Evolutionary conservation across 1,140 invertebrate species (phyloP), one percentile per base, ranked within the genome.

Genomic region (Anoplophora glabripennis): DNA sequence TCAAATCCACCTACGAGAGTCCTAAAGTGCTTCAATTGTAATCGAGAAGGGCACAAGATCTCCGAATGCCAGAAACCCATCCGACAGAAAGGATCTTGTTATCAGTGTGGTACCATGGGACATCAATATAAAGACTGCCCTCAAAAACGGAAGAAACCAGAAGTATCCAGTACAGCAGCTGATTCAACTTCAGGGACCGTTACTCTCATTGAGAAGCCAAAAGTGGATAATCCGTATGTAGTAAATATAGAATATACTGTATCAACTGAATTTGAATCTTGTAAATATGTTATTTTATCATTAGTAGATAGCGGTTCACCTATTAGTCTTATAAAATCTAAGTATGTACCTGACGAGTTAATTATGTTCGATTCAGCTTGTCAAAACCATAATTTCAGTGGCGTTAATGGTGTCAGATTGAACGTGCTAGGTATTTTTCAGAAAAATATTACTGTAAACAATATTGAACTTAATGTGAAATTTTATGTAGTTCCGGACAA

Each of bases 21-120:
- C 36, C 3, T 33, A 7, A 10, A 35, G 36, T 59, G 61, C 33
- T 59, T 14, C 37, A 59, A 59, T 41, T 63, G 61, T 49, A 12
- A 47, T 18, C 10, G 37, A 10, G 12, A 11, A 14, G 61, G 57
- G 7, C 61, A 63, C 40, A 10, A n/a, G 14, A 4, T 51, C 5
- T n/a, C 2, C 12, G 53, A 48, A 5, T 63, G 61, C 45, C 8
- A 11, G 3, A 37, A 63, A 38, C 55, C 57, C 3, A 49, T 14
- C 10, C 7, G 57, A 33, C 34, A 11, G 1, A 12, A 12, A 33
- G 56, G 57, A 4, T 38, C 33, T 9, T 59, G 61, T 21, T 59
- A 49, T 17, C 21, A 53, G 5, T 59, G 57, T 46, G 57, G 59
- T 3, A 41, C 3, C 2, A 28, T 28, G 21, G 21, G 21, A 28